Evolutionary conservation across 2,797 vertebrate species (phyloP), one percentile per base, ranked within the genome.

Genomic region (Serranus cabrilla): DNA sequence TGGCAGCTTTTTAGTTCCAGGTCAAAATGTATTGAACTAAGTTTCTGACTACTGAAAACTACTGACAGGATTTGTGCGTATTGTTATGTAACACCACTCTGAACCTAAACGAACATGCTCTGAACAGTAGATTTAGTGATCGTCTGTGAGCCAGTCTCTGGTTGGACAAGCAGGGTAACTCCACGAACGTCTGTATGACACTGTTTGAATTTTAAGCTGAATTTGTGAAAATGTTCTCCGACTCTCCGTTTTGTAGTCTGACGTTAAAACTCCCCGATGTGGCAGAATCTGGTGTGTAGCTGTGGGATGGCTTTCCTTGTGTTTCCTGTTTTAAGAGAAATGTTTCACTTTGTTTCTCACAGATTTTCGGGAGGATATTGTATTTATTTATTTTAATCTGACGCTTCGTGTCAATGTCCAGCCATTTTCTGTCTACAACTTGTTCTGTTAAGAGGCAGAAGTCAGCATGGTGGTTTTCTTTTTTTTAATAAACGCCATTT

Each of bases 401-500:
- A 81, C 13, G 76, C 56, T 89, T 87, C 51, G 69, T 87, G 80
- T 90, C 72, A 25, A 73, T 72, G 80, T 90, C 87, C 63, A 39
- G 58, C 73, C 82, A 81, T 92, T 93, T 91, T 93, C 72, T 90
- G 86, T 92, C 63, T 77, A 63, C 81, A 78, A 70, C 55, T 25
- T 34, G 78, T 90, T 93, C 65, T 91, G 89, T 92, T 90, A 31
- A 69, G 82, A 82, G 74, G 54, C 72, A 65, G 74, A 84, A 78
- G 86, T 91, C 89, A 90, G 89, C 89, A 91, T 86, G 75, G 87
- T 91, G 83, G 57, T 83, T 91, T 78, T 76, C 37, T 81, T 84
- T 58, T 79, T 37, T 80, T 75, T 80, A 95, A 95, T 95, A 95
- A 95, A 95, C 21, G 83, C 88, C 91, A 94, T 95, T 96, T 95